phyloP scores from a whole-genome alignment of 2,888 invertebrate genomes.

The Apotomis capreana region DNA sequence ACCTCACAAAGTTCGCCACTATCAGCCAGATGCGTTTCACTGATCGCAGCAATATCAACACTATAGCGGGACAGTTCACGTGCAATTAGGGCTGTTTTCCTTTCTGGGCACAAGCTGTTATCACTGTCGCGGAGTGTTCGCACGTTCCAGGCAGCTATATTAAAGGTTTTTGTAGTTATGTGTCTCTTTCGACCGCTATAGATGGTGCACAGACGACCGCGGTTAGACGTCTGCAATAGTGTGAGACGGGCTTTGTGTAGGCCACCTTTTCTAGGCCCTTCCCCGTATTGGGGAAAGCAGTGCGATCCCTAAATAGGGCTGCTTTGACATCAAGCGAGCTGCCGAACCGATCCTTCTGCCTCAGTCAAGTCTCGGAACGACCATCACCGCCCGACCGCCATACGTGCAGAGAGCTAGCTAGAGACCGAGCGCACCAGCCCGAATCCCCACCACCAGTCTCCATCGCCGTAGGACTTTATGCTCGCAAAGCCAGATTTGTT shows the following conservation, averaged over 20 bases:
- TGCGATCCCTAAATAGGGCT: constrained; percentile 43
- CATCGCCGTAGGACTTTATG: constrained; percentile 27
- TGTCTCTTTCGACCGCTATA: constrained; percentile 12
- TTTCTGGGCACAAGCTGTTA: constrained; percentile 8
- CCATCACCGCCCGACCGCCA: constrained; percentile 34
- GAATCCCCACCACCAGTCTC: constrained; percentile 31
- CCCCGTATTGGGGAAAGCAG: constrained; percentile 42
- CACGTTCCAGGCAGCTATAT: constrained; percentile 16
- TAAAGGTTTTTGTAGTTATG: background rate
- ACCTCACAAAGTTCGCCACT: too few species aligned
- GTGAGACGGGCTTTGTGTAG: constrained; percentile 5
- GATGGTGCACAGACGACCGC: constrained; percentile 17
- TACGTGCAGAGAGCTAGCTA: constrained; percentile 23
- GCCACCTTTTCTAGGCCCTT: too few species aligned
- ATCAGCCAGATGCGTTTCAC: too few species aligned
- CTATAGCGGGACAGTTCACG: background rate
- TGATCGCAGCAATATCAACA: too few species aligned
- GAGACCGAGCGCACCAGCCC: constrained; percentile 27
- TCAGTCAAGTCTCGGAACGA: background rate
- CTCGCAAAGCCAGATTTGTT: constrained; percentile 20
- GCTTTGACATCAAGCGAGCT: constrained; percentile 36
- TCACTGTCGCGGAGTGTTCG: constrained; percentile 5
- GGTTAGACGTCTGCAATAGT: constrained; percentile 2
- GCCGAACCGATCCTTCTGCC: constrained; percentile 1
- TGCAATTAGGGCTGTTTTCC: constrained; percentile 32